These are phyloP conservation scores for Sesamia nonagrioides DNA, from an alignment of 1,140 invertebrate genomes.

Conservation along the genomic window DNA sequence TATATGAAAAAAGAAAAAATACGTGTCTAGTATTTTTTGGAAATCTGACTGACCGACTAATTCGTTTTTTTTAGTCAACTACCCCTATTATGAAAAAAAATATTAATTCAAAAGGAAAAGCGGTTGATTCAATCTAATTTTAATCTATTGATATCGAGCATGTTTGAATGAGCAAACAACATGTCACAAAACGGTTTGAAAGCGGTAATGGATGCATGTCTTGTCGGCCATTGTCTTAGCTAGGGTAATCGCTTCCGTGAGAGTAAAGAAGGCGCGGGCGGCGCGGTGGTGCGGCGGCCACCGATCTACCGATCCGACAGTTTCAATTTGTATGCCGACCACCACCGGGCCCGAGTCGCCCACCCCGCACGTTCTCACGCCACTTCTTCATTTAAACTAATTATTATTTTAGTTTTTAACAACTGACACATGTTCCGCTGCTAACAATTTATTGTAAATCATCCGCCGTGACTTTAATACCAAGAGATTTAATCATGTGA, in stretches of 20 bases:
- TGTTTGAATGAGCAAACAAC: conserved; percentile 70
- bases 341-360: conserved; percentile 59
- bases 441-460: conserved; percentile 63
- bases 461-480: conserved; percentile 72
- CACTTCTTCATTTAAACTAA: conserved; percentile 79
- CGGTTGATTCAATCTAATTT: background rate
- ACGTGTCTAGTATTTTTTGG: too few species aligned
- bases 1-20: too few species aligned
- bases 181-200: conserved; percentile 69
- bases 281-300: conserved; percentile 26
- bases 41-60: too few species aligned
- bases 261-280: conserved; percentile 61
- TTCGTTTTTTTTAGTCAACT: too few species aligned
- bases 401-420: conserved; percentile 82
- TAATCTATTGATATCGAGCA: conserved; percentile 62
- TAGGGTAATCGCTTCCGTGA: conserved; percentile 84
- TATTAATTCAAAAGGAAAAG: background rate
- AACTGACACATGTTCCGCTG: conserved; percentile 74
- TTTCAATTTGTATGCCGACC: conserved; percentile 85
- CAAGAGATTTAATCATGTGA: conserved; percentile 50
- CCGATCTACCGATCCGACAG: conserved; percentile 77
- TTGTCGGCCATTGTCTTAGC: conserved; percentile 81
- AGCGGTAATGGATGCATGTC: conserved; percentile 84
- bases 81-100: background rate
- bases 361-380: conserved; percentile 83